Percentiles rank a stretch among this genome's conserved stretches.
Conservation (phyloP, 2,113 vertebrate genomes). For the Quiscalus mexicanus region DNA sequence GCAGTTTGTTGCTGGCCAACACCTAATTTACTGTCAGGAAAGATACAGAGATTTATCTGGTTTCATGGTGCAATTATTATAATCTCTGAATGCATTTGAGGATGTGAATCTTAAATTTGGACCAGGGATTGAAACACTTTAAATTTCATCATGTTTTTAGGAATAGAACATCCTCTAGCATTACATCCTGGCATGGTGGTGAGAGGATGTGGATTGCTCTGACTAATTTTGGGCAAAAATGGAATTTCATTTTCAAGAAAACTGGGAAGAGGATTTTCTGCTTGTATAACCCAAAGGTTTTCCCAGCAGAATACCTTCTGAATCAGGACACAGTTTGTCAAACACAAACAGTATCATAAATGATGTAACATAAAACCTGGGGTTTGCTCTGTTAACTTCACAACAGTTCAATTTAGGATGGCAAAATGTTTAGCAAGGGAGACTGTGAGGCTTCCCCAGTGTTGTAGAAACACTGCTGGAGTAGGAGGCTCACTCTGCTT, state of each 20-base stretch:
- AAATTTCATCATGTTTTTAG: neutral
- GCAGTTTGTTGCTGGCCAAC: neutral
- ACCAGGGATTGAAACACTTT: neutral
- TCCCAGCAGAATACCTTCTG: neutral
- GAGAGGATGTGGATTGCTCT: slow-evolving; percentile 41
- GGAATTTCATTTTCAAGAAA: neutral
- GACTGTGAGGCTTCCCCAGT: neutral
- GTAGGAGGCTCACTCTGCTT: neutral
- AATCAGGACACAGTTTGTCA: neutral
- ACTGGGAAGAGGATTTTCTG: neutral
- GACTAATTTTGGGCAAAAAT: neutral
- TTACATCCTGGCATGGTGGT: neutral
- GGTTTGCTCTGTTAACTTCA: neutral
- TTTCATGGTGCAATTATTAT: neutral
- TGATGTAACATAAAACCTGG: neutral
- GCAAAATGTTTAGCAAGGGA: neutral
- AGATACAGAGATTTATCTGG: neutral
- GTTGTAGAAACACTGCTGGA: neutral
- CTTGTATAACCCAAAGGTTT: neutral
- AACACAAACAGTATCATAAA: neutral
- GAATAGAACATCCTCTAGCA: neutral
- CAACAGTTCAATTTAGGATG: neutral
- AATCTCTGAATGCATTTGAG: neutral
- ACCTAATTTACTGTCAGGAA: neutral
- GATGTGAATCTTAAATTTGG: neutral